Evolutionary conservation across 2,797 vertebrate species (phyloP).

Genomic region (Scolopax rusticola): DNA sequence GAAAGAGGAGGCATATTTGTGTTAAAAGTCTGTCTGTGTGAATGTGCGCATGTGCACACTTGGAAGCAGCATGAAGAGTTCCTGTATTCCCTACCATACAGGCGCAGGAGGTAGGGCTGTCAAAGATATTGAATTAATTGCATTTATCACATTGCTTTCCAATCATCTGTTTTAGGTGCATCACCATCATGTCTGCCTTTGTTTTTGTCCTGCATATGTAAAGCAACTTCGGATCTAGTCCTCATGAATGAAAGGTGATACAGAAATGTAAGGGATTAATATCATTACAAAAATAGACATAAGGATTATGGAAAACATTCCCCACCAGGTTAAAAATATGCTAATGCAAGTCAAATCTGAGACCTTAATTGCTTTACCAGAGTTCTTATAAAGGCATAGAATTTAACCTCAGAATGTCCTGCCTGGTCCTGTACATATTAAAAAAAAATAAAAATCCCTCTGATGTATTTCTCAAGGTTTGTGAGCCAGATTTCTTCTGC

Average conservation of each 20-base stretch:
- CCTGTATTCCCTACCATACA: not conserved
- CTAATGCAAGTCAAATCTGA: slow-evolving; percentile 68
- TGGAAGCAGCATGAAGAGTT: not conserved
- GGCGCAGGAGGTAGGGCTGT: not conserved
- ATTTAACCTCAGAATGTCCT: slow-evolving; percentile 68
- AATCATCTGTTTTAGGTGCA: not conserved
- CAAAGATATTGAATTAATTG: not conserved
- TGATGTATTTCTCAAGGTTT: slow-evolving; percentile 19
- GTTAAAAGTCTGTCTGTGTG: not conserved
- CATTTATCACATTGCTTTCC: not conserved
- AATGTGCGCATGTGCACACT: accelerated
- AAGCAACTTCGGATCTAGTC: slow-evolving; percentile 41
- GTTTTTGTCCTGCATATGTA: slow-evolving; percentile 41
- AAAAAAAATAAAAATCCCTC: not conserved
- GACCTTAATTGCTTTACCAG: slow-evolving; percentile 74
- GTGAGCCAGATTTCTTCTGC: not conserved
- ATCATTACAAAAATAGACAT: slow-evolving; percentile 71
- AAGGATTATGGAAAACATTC: slow-evolving; percentile 73
- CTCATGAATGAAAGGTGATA: slow-evolving; percentile 66
- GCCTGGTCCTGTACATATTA: not conserved
- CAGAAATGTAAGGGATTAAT: slow-evolving; percentile 73
- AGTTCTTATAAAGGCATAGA: slow-evolving; percentile 62
- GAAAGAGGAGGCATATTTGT: not conserved
- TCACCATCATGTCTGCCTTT: slow-evolving; percentile 13
- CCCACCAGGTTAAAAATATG: slow-evolving; percentile 69